These are phyloP conservation scores for Platorchestia sp. DNA, from an alignment of 1,140 invertebrate genomes.

Conservation along the genomic window DNA sequence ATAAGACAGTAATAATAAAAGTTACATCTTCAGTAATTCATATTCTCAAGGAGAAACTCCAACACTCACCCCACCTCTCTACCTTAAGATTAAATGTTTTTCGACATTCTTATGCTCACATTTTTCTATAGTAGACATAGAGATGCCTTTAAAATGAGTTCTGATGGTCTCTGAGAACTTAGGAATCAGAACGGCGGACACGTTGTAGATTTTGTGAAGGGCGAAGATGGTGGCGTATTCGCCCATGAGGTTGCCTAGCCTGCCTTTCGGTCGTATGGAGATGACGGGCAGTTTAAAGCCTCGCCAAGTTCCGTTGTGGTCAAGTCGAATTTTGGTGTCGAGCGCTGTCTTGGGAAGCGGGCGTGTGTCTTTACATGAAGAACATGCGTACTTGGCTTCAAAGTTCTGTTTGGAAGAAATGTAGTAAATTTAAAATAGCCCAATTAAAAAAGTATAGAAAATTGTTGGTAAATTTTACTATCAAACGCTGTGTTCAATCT, in stretches of 20 bases:
- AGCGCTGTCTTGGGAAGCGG: conserved; percentile 13
- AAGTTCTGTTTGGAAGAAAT: not conserved
- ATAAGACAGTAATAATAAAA: too few species aligned
- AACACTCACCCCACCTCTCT: too few species aligned
- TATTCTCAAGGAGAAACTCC: too few species aligned
- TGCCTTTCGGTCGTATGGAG: not conserved
- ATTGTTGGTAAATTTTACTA: not conserved
- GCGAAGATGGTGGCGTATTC: conserved; percentile 7
- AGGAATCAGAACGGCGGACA: not conserved
- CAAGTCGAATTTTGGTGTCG: not conserved
- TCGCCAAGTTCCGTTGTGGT: not conserved
- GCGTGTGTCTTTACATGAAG: not conserved
- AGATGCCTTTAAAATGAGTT: not conserved
- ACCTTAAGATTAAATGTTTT: not conserved
- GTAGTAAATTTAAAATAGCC: not conserved
- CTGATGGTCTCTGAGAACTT: not conserved
- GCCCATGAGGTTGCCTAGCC: conserved; percentile 30
- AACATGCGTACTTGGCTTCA: not conserved
- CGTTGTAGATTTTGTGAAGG: not conserved
- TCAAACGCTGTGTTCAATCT: not conserved
- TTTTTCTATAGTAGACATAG: not conserved
- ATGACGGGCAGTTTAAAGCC: not conserved
- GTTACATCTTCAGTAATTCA: too few species aligned
- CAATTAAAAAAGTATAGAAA: not conserved
- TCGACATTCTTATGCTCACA: not conserved